Conservation (phyloP, 23 tunicate species). For the Oikopleura albicans region DNA sequence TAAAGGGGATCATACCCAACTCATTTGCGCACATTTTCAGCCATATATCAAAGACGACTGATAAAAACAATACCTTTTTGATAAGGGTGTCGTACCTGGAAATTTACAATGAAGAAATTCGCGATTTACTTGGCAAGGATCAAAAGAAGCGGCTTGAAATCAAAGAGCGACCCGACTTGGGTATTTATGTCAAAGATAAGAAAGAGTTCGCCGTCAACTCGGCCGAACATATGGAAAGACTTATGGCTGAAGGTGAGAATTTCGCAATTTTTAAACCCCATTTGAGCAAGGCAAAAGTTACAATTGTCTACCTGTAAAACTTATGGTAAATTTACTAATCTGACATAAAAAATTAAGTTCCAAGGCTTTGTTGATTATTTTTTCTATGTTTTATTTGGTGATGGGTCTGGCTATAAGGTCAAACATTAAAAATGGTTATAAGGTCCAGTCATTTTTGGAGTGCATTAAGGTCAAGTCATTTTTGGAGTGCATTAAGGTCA, state of each 20-base stretch:
- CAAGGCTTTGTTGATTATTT: neutral
- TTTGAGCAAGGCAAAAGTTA: conserved; percentile 66
- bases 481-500: no score
- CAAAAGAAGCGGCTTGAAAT: neutral
- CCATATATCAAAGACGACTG: conserved; percentile 71
- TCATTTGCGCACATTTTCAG: conserved; percentile 94
- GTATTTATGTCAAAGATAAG: conserved; percentile 24
- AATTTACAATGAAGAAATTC: conserved; percentile 20
- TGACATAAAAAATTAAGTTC: neutral
- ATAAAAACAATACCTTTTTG: neutral
- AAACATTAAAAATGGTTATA: no score
- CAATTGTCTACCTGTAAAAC: neutral
- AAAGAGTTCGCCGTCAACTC: conserved; percentile 77
- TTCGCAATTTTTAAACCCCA: no score
- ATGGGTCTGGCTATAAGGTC: no score
- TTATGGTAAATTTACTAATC: neutral
- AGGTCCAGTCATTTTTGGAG: no score
- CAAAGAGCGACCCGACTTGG: neutral
- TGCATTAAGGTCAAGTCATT: no score
- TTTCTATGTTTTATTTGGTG: no score
- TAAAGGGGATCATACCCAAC: conserved; percentile 83
- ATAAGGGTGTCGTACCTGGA: conserved; percentile 81
- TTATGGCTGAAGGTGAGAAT: conserved; percentile 65
- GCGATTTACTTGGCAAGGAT: neutral
- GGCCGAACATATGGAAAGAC: conserved; percentile 91